Conservation (phyloP, 2,888 invertebrate species). For the Blera fallax region DNA sequence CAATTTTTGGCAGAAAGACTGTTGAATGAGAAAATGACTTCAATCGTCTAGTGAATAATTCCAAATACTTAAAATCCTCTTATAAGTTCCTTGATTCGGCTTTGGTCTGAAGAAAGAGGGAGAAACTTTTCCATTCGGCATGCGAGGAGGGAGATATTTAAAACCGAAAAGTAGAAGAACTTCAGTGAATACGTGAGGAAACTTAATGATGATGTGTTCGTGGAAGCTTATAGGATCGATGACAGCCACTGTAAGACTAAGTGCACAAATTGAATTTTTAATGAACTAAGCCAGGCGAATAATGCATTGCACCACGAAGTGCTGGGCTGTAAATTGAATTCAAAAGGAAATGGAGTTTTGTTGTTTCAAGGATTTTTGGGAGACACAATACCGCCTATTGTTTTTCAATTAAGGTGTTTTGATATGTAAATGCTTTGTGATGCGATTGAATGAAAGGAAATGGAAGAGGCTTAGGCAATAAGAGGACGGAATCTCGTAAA, state of each 20-base stretch:
- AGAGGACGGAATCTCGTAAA: too few relatives aligned
- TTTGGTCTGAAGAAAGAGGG: background rate
- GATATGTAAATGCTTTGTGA: background rate
- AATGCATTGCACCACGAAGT: background rate
- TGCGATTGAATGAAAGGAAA: too few relatives aligned
- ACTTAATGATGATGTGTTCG: background rate
- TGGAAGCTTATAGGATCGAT: background rate
- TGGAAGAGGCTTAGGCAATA: too few relatives aligned
- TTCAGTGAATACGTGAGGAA: background rate
- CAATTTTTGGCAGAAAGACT: conserved; percentile 1
- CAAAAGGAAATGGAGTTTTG: background rate
- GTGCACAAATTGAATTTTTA: conserved; percentile 26
- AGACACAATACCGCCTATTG: background rate
- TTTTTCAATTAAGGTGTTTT: background rate
- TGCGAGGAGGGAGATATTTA: background rate
- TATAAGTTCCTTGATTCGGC: background rate
- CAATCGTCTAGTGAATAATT: conserved; percentile 5
- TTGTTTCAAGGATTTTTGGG: background rate
- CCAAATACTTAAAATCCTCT: conserved; percentile 17
- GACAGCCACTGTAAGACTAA: background rate
- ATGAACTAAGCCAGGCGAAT: background rate
- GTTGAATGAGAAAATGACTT: background rate
- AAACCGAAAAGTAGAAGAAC: background rate
- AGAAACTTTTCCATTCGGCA: background rate
- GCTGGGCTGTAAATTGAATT: background rate